Conservation (phyloP, 2,113 vertebrate species). For the Chinchilla lanigera region DNA sequence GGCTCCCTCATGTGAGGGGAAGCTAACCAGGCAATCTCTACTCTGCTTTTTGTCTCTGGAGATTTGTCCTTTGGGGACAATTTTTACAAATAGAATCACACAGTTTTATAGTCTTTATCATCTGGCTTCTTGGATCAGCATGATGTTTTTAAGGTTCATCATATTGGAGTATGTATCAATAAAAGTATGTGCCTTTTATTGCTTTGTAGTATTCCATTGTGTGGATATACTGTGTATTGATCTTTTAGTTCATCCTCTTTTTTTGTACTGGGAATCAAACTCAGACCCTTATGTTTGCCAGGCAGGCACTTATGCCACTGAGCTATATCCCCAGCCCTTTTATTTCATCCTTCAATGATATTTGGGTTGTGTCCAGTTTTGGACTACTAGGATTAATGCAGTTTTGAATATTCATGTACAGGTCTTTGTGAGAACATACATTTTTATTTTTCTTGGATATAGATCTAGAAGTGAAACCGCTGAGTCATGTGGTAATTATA, state of each 20-base stretch:
- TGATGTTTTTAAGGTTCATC: neutral
- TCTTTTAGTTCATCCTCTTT: neutral
- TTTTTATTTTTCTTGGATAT: neutral
- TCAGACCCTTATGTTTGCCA: too few relatives aligned
- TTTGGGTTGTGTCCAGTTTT: neutral
- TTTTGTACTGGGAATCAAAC: too few relatives aligned
- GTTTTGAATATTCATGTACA: neutral
- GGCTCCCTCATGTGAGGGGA: too few relatives aligned
- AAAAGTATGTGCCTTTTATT: neutral
- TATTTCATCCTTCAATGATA: too few relatives aligned
- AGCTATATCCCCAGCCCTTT: too few relatives aligned
- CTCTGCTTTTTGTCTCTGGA: neutral
- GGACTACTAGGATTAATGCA: neutral
- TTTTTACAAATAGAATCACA: neutral
- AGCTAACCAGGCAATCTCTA: neutral
- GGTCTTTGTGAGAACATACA: neutral
- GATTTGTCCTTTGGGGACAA: neutral
- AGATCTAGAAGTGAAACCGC: neutral
- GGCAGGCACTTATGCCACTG: too few relatives aligned
- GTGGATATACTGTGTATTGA: rapidly evolving
- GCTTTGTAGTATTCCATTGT: neutral
- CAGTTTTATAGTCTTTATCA: neutral
- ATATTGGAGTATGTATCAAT: neutral
- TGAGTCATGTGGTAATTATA: neutral
- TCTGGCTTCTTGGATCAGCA: neutral